Evolutionary conservation across 2,888 invertebrate genomes (phyloP), one percentile per base, ranked within the genome.

Genomic region (Apodemia mormo): DNA sequence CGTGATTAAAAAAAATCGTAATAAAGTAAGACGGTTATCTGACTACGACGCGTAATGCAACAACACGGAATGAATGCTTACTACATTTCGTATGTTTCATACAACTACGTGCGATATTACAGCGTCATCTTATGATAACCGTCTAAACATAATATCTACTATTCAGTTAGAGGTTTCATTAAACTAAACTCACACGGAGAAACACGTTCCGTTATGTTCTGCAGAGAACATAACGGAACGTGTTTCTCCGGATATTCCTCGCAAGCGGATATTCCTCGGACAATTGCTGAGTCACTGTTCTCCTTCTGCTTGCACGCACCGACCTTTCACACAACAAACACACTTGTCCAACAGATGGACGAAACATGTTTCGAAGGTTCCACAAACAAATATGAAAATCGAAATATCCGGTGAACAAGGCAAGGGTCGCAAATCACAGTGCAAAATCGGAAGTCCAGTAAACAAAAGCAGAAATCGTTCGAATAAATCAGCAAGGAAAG

Each of bases 171-270:
- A 40, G 8, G 40, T 43, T 43, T 8, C 56, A 56, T 56, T 56
- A 56, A 56, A 56, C 56, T 56, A 56, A 56, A 29, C 56, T 56
- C 56, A 56, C 29, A 10, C 56, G 56, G 56, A 56, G 9, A 56
- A 56, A 56, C 56, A 56, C 56, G 56, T 56, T 56, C 56, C 56
- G 56, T 56, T 56, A 56, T 56, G 56, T 56, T 56, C 56, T 56
- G 56, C 56, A 56, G n/a, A n/a, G n/a, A n/a, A n/a, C n/a, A n/a
- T n/a, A n/a, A n/a, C n/a, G n/a, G n/a, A n/a, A n/a, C n/a, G n/a
- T n/a, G n/a, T n/a, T n/a, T n/a, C n/a, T n/a, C n/a, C n/a, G n/a
- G n/a, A n/a, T n/a, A n/a, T n/a, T n/a, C n/a, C n/a, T n/a, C n/a
- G 56, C 56, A 56, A 56, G 56, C 29, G 56, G 56, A 10, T 56